These are phyloP conservation scores for Muscidifurax raptorellus DNA, from an alignment of 1,140 invertebrate species.

Conservation along the genomic window DNA sequence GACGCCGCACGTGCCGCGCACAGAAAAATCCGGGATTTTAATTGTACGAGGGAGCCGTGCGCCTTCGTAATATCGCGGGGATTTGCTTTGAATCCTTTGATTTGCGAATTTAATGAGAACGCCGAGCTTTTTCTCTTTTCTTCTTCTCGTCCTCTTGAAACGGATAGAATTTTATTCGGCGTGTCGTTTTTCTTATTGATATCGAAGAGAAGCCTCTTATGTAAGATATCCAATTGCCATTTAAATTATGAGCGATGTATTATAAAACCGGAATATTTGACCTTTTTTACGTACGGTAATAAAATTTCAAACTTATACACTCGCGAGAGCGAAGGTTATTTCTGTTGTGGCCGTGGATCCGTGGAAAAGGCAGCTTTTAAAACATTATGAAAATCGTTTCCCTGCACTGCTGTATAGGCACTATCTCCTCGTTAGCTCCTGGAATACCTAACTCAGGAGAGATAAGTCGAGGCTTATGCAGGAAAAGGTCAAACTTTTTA, in stretches of 20 bases:
- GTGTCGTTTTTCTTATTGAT: neutral
- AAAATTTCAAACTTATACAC: neutral
- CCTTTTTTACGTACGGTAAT: neutral
- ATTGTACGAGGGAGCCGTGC: conserved; percentile 43
- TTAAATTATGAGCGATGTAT: no score
- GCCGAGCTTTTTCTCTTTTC: neutral
- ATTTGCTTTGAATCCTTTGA: neutral
- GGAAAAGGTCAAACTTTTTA: neutral
- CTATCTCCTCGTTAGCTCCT: neutral
- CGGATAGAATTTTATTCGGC: neutral
- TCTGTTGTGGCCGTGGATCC: neutral
- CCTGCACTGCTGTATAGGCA: neutral
- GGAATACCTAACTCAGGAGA: neutral
- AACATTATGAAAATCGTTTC: neutral
- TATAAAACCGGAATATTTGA: no score
- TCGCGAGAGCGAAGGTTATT: neutral
- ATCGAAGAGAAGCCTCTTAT: neutral
- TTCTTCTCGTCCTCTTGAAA: neutral
- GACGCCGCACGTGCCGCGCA: conserved; percentile 57
- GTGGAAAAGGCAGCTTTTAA: neutral
- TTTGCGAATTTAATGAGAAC: neutral
- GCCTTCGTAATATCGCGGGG: neutral
- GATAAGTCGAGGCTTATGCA: conserved; percentile 22
- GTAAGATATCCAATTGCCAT: no score
- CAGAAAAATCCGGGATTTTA: conserved; percentile 66